Base-by-base conservation (phyloP, 2,113 vertebrate species). In the Lagopus muta region DNA sequence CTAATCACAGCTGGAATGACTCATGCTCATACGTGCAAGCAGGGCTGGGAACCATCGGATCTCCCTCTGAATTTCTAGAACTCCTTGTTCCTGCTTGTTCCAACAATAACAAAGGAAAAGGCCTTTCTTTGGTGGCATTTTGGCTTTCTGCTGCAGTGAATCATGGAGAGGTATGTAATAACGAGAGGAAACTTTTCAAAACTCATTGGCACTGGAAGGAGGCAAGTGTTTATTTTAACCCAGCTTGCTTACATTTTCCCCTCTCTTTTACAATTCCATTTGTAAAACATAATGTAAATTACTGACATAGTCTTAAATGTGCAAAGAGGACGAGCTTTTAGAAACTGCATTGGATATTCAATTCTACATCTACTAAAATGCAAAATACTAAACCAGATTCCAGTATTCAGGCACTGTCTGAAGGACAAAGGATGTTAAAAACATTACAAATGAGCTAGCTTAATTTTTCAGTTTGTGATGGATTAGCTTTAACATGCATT, bases 401-500 rank as follows among this genome's bases (percentile, higher is more conserved):
- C 54, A 48, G 27, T 64, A 89, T 91, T 81, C 86, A 50, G 66
- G 60, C 36, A 28, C 74, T 73, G 30, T 87, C 47, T 92, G 95
- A 95, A 94, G 88, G 96, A 95, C 95, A 92, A 93, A 93, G 67
- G 48, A 52, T 73, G 45, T 30, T 92, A 73, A 88, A 92, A 93
- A 79, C 75, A 94, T 89, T 94, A 76, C 70, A 90, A 93, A 97
- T 88, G 60, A 88, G 62, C 90, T 95, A 61, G 88, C 52, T 94
- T 92, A 61, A 62, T 91, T 92, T 94, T 91, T 64, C 85, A 74
- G 77, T 95, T 93, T 96, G 84, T 86, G 88, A 71, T 82, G 84
- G 95, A 96, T 97, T 97, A 97, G 78, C 89, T 95, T 93, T 94
- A 94, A 96, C 95, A 95, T 42, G 90, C 93, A 81, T 96, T 97